Evolutionary conservation across 2,113 vertebrate species (phyloP).

Genomic region (Oreocharis arfaki): DNA sequence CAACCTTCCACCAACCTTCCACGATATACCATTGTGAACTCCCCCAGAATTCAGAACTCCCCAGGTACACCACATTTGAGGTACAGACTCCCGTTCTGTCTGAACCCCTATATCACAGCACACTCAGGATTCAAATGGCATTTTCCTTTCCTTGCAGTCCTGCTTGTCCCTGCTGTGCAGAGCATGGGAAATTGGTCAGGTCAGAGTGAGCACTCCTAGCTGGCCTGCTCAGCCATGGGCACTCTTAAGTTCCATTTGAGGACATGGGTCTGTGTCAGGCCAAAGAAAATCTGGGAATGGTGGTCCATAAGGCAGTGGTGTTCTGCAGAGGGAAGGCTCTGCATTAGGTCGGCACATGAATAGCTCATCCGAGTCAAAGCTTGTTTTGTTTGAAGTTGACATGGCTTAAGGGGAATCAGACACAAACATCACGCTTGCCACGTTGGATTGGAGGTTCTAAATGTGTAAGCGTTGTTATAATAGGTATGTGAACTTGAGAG

Average conservation of each 20-base stretch:
- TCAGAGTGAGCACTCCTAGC: background rate
- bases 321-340: background rate
- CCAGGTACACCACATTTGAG: background rate
- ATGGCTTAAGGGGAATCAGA: background rate
- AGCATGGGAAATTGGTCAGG: background rate
- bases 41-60: background rate
- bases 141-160: background rate
- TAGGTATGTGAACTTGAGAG: constrained; percentile 11
- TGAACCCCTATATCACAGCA: background rate
- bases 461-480: background rate
- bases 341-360: background rate
- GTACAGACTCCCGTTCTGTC: background rate
- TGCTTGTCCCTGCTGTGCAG: background rate
- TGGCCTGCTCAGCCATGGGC: background rate
- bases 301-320: background rate
- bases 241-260: background rate
- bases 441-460: background rate
- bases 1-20: background rate
- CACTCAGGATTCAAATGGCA: accelerated
- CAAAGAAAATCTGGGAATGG: background rate
- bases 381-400: background rate
- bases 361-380: background rate
- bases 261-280: background rate
- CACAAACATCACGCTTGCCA: background rate
- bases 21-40: accelerated